Evolutionary conservation across 1,140 invertebrate species (phyloP), one percentile per base, ranked within the genome.

Genomic region (Conopomorpha cramerella): DNA sequence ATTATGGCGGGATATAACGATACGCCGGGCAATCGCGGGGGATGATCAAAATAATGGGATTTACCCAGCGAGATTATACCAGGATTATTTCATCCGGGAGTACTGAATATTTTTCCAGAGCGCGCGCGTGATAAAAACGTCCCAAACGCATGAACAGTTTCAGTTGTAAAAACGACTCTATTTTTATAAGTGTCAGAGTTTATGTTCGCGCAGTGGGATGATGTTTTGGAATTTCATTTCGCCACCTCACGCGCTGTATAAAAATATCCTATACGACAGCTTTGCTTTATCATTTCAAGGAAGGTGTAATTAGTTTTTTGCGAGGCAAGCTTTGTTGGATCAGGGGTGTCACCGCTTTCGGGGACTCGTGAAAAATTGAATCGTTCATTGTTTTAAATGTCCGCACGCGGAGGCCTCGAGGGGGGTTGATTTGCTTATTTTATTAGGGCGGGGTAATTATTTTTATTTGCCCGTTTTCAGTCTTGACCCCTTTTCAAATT

Each of bases 51-150:
- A 72, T 71, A 78, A 77, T 76, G 63, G 73, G 72, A 79, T 79
- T 76, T 74, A 48, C 62, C 47, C 54, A 46, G 49, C 57, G 55
- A 70, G 77, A 79, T 79, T 79, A 77, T 61, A 54, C 47, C 39
- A 28, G 77, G 77, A 77, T 79, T 77, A 79, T 74, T 65, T 56
- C 57, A 58, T 62, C n/a, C n/a, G n/a, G n/a, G n/a, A n/a, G n/a
- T n/a, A 49, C 49, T 42, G 50, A 53, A 53, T 46, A 58, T 48
- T 36, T 54, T 55, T 39, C 59, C 60, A n/a, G n/a, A n/a, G n/a
- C n/a, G n/a, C n/a, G n/a, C n/a, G n/a, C n/a, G n/a, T n/a, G n/a
- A n/a, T n/a, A n/a, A n/a, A n/a, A n/a, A n/a, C n/a, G n/a, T n/a
- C n/a, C n/a, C n/a, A n/a, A n/a, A n/a, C n/a, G n/a, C n/a, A n/a